A percentile compares a stretch with the other conserved stretches of the same genome.
Evolutionary conservation across 2,888 invertebrate genomes (phyloP).

Genomic region (Philaethria dido): DNA sequence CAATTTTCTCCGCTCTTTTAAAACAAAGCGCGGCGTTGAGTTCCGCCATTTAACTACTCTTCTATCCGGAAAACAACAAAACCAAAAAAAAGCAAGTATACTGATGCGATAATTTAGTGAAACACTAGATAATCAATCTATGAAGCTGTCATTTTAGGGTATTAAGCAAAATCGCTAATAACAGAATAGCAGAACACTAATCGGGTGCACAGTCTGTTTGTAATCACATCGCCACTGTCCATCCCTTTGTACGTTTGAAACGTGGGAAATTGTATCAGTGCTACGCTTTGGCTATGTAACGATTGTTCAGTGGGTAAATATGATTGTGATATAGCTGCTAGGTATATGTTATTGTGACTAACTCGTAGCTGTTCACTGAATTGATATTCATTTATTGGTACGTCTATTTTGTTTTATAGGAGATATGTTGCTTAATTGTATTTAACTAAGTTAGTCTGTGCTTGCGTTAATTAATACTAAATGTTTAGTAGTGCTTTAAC

Average conservation of each 20-base stretch:
- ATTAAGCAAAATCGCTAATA: conserved; percentile 15
- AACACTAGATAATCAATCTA: neutral
- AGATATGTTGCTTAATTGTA: too few species aligned
- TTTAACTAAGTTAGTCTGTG: too few species aligned
- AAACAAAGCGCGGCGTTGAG: too few species aligned
- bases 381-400: conserved; percentile 12
- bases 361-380: neutral
- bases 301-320: conserved; percentile 22
- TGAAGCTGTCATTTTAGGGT: neutral
- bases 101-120: too few species aligned
- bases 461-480: too few species aligned
- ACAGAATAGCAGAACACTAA: conserved; percentile 33
- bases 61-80: too few species aligned
- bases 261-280: conserved; percentile 63
- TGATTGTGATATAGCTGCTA: neutral
- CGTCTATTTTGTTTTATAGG: neutral
- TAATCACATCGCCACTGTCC: conserved; percentile 33
- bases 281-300: conserved; percentile 39
- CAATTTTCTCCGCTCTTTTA: too few species aligned
- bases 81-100: too few species aligned
- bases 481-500: too few species aligned
- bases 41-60: too few species aligned
- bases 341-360: conserved; percentile 2
- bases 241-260: conserved; percentile 47
- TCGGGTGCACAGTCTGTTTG: conserved; percentile 33